Evolutionary conservation across 30 jellyfish, hydroid and myxozoan genomes (phyloP).

Genomic region (Cassiopea xamachana): DNA sequence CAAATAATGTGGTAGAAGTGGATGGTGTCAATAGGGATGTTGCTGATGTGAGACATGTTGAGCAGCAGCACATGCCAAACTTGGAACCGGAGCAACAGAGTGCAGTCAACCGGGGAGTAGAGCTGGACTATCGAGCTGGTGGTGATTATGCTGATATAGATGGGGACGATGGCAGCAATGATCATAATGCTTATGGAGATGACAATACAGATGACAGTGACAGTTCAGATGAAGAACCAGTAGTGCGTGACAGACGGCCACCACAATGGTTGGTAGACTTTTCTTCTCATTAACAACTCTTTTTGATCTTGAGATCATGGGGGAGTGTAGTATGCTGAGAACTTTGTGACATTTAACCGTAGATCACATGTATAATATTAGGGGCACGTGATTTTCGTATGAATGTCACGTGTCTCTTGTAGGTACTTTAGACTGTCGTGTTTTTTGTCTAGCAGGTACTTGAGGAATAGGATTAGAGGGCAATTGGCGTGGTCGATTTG

Average conservation of each 20-base stretch:
- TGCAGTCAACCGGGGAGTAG: conserved; percentile 24
- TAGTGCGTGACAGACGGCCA: not conserved
- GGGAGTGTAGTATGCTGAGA: not conserved
- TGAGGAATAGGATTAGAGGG: conserved; percentile 13
- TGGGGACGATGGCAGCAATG: not conserved
- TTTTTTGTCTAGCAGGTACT: conserved; percentile 23
- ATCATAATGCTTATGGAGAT: conserved; percentile 1
- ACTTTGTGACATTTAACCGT: conserved; percentile 1
- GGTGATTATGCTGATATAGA: conserved; percentile 1
- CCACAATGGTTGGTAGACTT: not conserved
- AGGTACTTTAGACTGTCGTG: conserved; percentile 18
- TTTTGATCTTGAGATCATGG: conserved; percentile 15
- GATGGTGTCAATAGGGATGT: conserved; percentile 39
- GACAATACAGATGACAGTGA: conserved; percentile 7
- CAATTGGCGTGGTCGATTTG: conserved; percentile 14
- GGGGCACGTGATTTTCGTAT: conserved; percentile 13
- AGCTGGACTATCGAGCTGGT: conserved; percentile 21
- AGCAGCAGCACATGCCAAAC: conserved; percentile 28
- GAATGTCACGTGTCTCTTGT: conserved; percentile 14
- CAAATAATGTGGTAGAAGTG: not conserved
- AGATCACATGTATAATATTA: not conserved
- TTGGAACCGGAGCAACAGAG: conserved; percentile 18
- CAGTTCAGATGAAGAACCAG: conserved; percentile 24
- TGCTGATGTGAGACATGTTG: conserved; percentile 23
- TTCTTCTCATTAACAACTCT: not conserved